Evolutionary conservation across 2,113 vertebrate genomes (phyloP).

Genomic region (Centropristis striata): DNA sequence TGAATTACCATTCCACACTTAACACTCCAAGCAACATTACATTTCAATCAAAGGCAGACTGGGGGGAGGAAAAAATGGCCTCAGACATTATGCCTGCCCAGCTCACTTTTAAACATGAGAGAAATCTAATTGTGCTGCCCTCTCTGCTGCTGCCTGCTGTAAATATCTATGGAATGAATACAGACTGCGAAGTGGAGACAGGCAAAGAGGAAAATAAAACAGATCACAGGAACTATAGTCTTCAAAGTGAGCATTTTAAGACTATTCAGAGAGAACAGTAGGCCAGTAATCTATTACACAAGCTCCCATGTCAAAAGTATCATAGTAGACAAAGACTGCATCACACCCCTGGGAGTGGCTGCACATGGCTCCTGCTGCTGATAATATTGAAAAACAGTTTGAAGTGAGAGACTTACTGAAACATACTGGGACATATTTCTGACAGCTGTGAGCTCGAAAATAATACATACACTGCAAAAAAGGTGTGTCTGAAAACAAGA

Average conservation of each 20-base stretch:
- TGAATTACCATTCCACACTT: slow-evolving; percentile 74
- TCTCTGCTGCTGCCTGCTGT: slow-evolving; percentile 47
- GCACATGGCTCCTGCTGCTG: slow-evolving; percentile 42
- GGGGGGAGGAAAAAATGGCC: slow-evolving; percentile 20
- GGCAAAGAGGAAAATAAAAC: slow-evolving; percentile 40
- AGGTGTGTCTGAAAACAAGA: too few relatives aligned
- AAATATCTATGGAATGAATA: slow-evolving; percentile 49
- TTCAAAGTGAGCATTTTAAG: slow-evolving; percentile 57
- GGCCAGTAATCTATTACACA: slow-evolving; percentile 68
- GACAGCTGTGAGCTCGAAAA: slow-evolving; percentile 45
- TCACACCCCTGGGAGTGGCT: slow-evolving; percentile 41
- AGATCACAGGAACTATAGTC: slow-evolving; percentile 23
- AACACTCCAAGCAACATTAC: slow-evolving; percentile 52
- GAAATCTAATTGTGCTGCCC: slow-evolving; percentile 55
- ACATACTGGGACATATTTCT: slow-evolving; percentile 50
- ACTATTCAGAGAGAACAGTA: slow-evolving; percentile 55
- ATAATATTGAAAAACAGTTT: slow-evolving; percentile 64
- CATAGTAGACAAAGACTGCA: slow-evolving; percentile 56
- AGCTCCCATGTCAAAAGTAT: slow-evolving; percentile 66
- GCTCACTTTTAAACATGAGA: slow-evolving; percentile 59
- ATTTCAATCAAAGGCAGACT: slow-evolving; percentile 57
- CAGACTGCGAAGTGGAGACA: slow-evolving; percentile 17
- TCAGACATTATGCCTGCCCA: slow-evolving; percentile 41
- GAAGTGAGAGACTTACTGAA: slow-evolving; percentile 49
- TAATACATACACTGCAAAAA: too few relatives aligned